Percentiles rank a stretch among this genome's conserved stretches.
These are phyloP conservation scores for Agrotis puta DNA, from an alignment of 2,888 invertebrate genomes.

Conservation along the genomic window DNA sequence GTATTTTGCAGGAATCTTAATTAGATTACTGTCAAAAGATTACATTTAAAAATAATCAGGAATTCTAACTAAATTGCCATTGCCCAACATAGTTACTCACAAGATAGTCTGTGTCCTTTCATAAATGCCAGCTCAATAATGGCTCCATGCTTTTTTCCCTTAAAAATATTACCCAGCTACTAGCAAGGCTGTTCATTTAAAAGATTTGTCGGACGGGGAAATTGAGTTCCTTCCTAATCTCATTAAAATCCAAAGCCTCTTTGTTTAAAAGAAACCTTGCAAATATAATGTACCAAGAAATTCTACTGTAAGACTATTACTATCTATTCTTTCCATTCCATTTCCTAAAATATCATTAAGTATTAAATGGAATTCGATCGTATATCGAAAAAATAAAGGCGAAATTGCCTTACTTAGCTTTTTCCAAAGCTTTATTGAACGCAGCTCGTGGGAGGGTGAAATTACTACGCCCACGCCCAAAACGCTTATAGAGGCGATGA, in stretches of 20 bases:
- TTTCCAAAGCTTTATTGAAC: conserved; percentile 46
- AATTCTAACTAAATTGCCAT: too few species aligned
- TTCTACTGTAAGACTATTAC: conserved; percentile 17
- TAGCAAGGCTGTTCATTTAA: conserved; percentile 27
- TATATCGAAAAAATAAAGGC: conserved; percentile 40
- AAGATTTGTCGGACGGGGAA: conserved; percentile 25
- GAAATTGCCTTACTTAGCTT: conserved; percentile 38
- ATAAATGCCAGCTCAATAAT: not conserved
- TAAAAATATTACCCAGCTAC: conserved; percentile 3
- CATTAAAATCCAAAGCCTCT: conserved; percentile 40
- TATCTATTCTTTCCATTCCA: conserved; percentile 35
- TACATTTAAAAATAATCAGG: too few species aligned
- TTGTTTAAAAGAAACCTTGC: conserved; percentile 50
- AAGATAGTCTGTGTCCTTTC: too few species aligned
- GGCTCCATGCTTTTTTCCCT: not conserved
- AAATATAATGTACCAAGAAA: conserved; percentile 30
- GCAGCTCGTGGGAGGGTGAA: conserved; percentile 71
- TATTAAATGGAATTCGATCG: conserved; percentile 34
- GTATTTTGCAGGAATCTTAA: too few species aligned
- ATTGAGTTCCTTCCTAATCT: conserved; percentile 42
- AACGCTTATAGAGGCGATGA: conserved; percentile 70
- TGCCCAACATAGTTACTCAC: too few species aligned
- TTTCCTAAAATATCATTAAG: conserved; percentile 30
- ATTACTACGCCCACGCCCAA: conserved; percentile 72
- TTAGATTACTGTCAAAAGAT: too few species aligned